Conservation (phyloP, 2,113 vertebrate species). For the Perca flavescens region DNA sequence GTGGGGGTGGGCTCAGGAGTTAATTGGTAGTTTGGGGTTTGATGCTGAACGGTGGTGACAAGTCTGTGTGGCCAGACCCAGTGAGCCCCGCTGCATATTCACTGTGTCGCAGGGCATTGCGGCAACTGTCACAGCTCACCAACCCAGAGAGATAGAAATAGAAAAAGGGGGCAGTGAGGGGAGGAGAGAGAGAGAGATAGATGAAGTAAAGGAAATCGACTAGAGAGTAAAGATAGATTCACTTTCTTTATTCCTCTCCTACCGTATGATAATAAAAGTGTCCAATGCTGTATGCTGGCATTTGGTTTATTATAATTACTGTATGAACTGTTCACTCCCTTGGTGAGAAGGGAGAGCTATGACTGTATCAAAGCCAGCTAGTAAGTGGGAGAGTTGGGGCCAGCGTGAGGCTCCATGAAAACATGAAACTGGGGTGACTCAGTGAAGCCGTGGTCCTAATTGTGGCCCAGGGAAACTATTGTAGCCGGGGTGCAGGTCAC, state of each 20-base stretch:
- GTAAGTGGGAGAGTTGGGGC: neutral
- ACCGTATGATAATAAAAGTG: neutral
- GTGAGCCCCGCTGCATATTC: constrained; percentile 79
- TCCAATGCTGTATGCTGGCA: neutral
- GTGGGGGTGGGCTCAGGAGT: constrained; percentile 77
- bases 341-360: constrained; percentile 21
- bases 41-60: constrained; percentile 82
- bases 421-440: constrained; percentile 74
- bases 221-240: constrained; percentile 13
- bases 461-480: constrained; percentile 77
- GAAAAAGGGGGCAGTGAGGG: constrained; percentile 21
- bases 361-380: constrained; percentile 36
- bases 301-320: constrained; percentile 11
- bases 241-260: constrained; percentile 2
- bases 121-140: constrained; percentile 73
- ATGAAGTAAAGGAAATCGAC: neutral
- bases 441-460: constrained; percentile 75
- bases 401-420: constrained; percentile 39
- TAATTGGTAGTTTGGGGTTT: constrained; percentile 86
- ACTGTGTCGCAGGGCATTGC: constrained; percentile 78
- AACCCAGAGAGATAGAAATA: constrained; percentile 36
- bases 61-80: constrained; percentile 74
- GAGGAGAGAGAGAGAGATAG: constrained; percentile 15
- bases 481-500: constrained; percentile 76
- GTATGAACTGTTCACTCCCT: constrained; percentile 22